A percentile compares a stretch with the other conserved stretches of the same genome.
Evolutionary conservation across 2,797 vertebrate genomes (phyloP).

Genomic region (Thaleichthys pacificus): DNA sequence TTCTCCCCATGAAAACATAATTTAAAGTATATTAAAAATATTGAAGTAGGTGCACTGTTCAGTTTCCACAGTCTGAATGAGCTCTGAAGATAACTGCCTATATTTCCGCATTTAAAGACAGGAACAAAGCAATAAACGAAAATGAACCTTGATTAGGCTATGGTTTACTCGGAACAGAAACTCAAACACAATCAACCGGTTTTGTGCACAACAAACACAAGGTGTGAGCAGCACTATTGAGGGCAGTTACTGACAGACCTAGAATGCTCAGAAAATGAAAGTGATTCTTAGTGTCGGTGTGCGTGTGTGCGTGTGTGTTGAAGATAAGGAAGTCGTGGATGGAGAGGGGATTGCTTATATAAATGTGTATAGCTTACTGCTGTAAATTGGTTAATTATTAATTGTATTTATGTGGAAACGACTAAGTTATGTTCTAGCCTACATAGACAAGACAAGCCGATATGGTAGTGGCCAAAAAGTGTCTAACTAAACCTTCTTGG

Average conservation of each 20-base stretch:
- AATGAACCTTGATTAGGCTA: background rate
- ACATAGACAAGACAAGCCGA: too few relatives aligned
- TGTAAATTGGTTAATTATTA: too few relatives aligned
- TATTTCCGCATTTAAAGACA: background rate
- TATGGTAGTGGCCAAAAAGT: too few relatives aligned
- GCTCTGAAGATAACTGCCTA: background rate
- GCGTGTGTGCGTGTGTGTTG: too few relatives aligned
- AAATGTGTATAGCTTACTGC: too few relatives aligned
- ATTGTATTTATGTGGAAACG: too few relatives aligned
- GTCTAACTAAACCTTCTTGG: too few relatives aligned
- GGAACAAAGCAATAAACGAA: background rate
- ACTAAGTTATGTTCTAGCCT: too few relatives aligned
- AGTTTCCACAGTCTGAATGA: background rate
- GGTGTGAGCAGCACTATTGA: background rate
- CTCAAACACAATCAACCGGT: background rate
- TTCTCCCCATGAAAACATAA: conserved; percentile 6
- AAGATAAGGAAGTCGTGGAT: too few relatives aligned
- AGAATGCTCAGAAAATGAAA: background rate
- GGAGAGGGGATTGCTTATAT: too few relatives aligned
- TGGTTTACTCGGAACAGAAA: background rate
- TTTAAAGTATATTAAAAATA: background rate
- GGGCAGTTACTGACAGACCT: too few relatives aligned
- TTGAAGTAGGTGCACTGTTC: background rate
- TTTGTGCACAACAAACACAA: background rate
- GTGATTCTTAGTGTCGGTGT: background rate